These are phyloP conservation scores for Peromyscus attwateri DNA, from an alignment of 2,797 vertebrate genomes.

Conservation along the genomic window DNA sequence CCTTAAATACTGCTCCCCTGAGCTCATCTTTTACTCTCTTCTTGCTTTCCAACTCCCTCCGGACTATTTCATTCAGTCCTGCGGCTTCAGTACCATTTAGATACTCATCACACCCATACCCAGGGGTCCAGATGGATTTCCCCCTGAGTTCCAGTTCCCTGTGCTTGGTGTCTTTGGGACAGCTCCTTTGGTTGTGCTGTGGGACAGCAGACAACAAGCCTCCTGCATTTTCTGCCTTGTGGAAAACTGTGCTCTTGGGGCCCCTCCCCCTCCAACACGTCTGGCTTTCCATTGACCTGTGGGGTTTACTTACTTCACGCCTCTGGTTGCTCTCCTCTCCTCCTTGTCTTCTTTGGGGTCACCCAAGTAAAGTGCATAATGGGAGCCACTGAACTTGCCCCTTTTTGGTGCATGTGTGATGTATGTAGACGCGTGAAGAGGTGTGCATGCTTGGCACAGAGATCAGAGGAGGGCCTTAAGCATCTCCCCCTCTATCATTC, in stretches of 20 bases:
- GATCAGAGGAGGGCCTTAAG: neutral
- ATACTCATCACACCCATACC: neutral
- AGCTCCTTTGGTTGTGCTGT: neutral
- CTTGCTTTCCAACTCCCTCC: neutral
- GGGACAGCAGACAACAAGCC: neutral
- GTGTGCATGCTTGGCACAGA: neutral
- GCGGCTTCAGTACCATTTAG: neutral
- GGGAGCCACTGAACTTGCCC: neutral
- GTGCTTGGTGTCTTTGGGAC: neutral
- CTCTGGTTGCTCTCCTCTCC: neutral
- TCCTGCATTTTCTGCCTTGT: neutral
- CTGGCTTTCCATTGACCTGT: neutral
- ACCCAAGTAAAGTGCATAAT: neutral
- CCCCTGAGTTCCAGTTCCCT: neutral
- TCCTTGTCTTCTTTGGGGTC: neutral
- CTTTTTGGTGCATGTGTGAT: neutral
- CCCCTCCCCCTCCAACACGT: accelerated
- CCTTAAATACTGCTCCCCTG: neutral
- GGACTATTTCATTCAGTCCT: neutral
- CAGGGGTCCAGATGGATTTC: neutral
- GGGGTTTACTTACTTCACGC: neutral
- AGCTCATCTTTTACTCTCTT: neutral
- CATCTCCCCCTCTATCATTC: too few species aligned
- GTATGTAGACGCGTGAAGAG: neutral
- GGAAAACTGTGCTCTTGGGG: neutral